These are phyloP conservation scores for Dicrostonyx torquatus DNA, from an alignment of 2,797 vertebrate genomes.

Conservation along the genomic window DNA sequence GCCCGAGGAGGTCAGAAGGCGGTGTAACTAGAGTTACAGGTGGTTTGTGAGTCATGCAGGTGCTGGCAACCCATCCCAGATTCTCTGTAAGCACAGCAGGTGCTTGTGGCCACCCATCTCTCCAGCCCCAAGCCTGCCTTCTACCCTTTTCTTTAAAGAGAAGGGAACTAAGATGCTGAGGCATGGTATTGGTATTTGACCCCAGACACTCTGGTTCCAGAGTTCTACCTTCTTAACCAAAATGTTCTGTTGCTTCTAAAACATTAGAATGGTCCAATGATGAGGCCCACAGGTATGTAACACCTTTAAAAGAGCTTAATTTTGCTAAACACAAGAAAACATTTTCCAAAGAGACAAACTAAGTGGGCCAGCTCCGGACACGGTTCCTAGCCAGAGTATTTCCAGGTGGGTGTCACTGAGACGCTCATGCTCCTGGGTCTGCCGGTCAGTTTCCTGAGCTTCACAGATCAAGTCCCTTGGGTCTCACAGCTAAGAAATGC, in stretches of 20 bases:
- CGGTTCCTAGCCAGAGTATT: neutral
- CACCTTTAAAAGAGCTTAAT: neutral
- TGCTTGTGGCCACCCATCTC: neutral
- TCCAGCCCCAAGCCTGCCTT: neutral
- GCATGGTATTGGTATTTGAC: constrained; percentile 26
- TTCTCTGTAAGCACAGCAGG: neutral
- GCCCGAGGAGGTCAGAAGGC: neutral
- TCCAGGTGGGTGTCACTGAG: neutral
- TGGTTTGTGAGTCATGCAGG: neutral
- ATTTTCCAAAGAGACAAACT: neutral
- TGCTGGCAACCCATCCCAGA: neutral
- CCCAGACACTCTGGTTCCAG: neutral
- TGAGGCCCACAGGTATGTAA: neutral
- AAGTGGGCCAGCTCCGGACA: neutral
- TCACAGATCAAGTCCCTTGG: constrained; percentile 52
- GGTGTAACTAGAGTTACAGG: neutral
- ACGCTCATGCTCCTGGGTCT: neutral
- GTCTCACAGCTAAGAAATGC: constrained; percentile 42
- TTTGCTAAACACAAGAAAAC: constrained; percentile 15
- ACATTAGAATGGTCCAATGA: neutral
- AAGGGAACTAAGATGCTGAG: constrained; percentile 3
- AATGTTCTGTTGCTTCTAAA: constrained; percentile 36
- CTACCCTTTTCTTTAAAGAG: constrained; percentile 6
- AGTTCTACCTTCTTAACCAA: constrained; percentile 32
- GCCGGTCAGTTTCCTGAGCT: constrained; percentile 60